Conservation (phyloP, 2,888 invertebrate species). For the Dastarcus helophoroides region DNA sequence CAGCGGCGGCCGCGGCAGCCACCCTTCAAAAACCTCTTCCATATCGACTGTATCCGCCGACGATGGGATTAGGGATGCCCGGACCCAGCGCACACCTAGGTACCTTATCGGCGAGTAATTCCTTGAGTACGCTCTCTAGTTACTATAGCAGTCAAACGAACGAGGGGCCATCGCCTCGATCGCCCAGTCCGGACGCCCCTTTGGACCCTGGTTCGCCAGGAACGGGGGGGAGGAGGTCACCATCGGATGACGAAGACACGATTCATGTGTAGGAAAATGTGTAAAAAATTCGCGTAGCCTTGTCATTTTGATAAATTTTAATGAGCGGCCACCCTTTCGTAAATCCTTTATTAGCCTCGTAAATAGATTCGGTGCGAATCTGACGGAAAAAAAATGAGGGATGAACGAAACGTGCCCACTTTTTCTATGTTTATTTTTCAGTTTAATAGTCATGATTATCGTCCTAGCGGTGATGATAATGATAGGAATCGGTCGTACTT, state of each 20-base stretch:
- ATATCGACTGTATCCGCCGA: slow-evolving; percentile 53
- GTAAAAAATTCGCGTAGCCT: background rate
- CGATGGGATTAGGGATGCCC: slow-evolving; percentile 50
- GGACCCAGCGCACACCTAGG: slow-evolving; percentile 58
- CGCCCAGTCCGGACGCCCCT: slow-evolving; percentile 40
- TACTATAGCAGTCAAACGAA: slow-evolving; percentile 44
- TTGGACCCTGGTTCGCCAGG: slow-evolving; percentile 51
- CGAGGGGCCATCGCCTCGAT: slow-evolving; percentile 42
- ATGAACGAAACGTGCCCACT: no score
- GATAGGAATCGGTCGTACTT: no score
- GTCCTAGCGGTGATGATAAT: no score
- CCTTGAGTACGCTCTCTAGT: slow-evolving; percentile 44
- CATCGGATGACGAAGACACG: slow-evolving; percentile 50
- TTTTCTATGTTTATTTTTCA: no score
- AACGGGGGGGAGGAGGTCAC: slow-evolving; percentile 34
- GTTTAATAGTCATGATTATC: no score
- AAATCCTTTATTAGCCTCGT: no score
- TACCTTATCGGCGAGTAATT: slow-evolving; percentile 56
- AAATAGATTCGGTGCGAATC: no score
- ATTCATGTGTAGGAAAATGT: slow-evolving; percentile 43
- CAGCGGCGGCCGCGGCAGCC: slow-evolving; percentile 61
- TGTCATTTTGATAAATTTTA: no score
- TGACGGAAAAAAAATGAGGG: no score
- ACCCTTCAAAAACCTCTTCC: slow-evolving; percentile 82
- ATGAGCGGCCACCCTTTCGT: no score